Conservation (phyloP, 2,113 vertebrate genomes). For the Uria lomvia region DNA sequence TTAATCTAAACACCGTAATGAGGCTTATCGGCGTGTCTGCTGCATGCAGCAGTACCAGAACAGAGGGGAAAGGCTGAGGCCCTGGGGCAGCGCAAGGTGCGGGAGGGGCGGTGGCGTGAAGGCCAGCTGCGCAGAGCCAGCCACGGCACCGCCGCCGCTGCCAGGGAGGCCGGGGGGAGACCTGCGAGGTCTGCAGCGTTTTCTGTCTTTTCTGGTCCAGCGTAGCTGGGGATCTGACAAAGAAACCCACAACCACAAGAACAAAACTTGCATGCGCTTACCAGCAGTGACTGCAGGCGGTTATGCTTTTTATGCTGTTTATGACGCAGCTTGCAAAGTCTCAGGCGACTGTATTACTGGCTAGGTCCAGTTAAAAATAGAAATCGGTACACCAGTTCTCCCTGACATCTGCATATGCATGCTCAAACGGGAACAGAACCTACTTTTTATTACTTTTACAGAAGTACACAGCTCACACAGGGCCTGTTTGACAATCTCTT, state of each 20-base stretch:
- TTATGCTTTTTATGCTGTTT: fast-evolving
- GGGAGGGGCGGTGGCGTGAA: fast-evolving
- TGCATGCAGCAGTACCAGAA: fast-evolving
- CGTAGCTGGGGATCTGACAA: neutral
- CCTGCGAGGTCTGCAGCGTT: fast-evolving
- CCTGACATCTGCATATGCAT: fast-evolving
- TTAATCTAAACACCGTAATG: fast-evolving
- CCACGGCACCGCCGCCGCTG: neutral
- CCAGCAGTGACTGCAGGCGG: fast-evolving
- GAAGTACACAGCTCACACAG: fast-evolving
- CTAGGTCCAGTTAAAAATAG: fast-evolving
- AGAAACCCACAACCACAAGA: neutral
- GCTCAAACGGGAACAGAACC: neutral
- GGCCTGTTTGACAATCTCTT: neutral
- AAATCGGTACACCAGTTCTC: fast-evolving
- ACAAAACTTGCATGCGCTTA: fast-evolving
- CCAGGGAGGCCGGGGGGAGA: neutral
- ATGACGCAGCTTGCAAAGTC: fast-evolving
- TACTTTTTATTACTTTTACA: fast-evolving
- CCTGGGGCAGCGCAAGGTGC: fast-evolving
- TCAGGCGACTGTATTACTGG: fast-evolving
- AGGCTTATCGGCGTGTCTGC: fast-evolving
- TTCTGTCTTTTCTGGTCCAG: too few species aligned
- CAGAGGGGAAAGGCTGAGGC: neutral
- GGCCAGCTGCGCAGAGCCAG: fast-evolving